phyloP scores from a whole-genome alignment of 2,888 invertebrate species.

The Ennomos quercinarius region DNA sequence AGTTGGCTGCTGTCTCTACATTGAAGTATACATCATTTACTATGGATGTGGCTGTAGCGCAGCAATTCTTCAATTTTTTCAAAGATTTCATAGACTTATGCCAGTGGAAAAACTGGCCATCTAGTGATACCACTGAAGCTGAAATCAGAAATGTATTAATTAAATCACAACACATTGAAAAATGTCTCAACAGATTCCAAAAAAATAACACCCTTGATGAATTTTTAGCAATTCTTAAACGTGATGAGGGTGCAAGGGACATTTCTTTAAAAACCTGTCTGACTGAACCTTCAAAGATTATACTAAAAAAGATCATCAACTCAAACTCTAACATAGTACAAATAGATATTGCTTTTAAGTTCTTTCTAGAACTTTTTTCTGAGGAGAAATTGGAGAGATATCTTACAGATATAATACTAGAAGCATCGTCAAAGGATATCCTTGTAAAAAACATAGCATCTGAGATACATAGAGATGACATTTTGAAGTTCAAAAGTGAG shows the following conservation, averaged over 20 bases:
- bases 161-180: slow-evolving; percentile 83
- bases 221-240: slow-evolving; percentile 64
- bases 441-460: slow-evolving; percentile 56
- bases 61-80: slow-evolving; percentile 80
- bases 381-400: slow-evolving; percentile 62
- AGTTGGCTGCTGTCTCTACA: slow-evolving; percentile 52
- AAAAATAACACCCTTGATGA: slow-evolving; percentile 69
- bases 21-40: slow-evolving; percentile 70
- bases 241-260: slow-evolving; percentile 48
- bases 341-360: slow-evolving; percentile 63
- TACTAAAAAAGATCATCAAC: slow-evolving; percentile 70
- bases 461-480: slow-evolving; percentile 57
- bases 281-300: slow-evolving; percentile 66
- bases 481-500: slow-evolving; percentile 64
- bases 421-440: slow-evolving; percentile 71
- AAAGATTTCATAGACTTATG: slow-evolving; percentile 81
- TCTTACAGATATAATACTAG: slow-evolving; percentile 68
- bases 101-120: slow-evolving; percentile 78
- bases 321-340: slow-evolving; percentile 58
- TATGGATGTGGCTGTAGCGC: slow-evolving; percentile 73
- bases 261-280: slow-evolving; percentile 61
- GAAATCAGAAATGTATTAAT: slow-evolving; percentile 83
- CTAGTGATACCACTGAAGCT: slow-evolving; percentile 64
- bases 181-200: slow-evolving; percentile 74
- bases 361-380: slow-evolving; percentile 65